Percentiles rank a stretch among this genome's conserved stretches.
These are phyloP conservation scores for Sapajus apella DNA, from an alignment of 2,113 vertebrate genomes.

Conservation along the genomic window DNA sequence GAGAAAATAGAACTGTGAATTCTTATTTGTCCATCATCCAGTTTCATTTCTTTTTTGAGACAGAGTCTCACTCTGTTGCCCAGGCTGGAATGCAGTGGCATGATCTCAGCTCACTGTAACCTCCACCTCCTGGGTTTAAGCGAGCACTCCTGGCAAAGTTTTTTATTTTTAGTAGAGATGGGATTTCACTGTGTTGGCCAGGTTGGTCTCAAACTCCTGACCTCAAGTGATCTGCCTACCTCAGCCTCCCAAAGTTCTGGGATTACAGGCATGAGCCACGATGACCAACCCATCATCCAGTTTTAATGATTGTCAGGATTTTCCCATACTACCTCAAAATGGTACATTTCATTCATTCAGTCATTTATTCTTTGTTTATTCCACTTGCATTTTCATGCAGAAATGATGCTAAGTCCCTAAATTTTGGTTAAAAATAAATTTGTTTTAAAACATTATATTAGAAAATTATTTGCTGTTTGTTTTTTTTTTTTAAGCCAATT, in stretches of 20 bases:
- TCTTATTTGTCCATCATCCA: not conserved
- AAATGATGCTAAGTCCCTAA: not conserved
- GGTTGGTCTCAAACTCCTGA: too few relatives aligned
- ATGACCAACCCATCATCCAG: not conserved
- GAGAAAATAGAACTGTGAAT: not conserved
- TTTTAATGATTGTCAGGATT: conserved; percentile 27
- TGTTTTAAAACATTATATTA: conserved; percentile 14
- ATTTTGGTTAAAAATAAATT: not conserved
- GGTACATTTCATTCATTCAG: not conserved
- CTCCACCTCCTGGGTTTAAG: too few relatives aligned
- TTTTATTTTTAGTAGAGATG: too few relatives aligned
- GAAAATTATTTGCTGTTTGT: conserved; percentile 7
- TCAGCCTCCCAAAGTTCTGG: too few relatives aligned
- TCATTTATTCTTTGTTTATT: not conserved
- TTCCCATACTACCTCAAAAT: conserved; percentile 38
- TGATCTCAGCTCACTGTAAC: too few relatives aligned
- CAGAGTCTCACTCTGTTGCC: too few relatives aligned
- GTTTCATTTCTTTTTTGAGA: not conserved
- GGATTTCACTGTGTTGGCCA: too few relatives aligned
- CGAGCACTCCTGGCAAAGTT: too few relatives aligned
- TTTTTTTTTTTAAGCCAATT: conserved; percentile 25
- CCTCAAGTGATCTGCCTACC: too few relatives aligned
- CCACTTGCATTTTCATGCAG: not conserved
- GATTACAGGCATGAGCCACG: too few relatives aligned
- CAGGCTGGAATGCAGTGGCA: too few relatives aligned